Evolutionary conservation across 37 sponge, comb jelly and placozoan species (phyloP), one percentile per base, ranked within the genome.

Genomic region (Chondrilla cf. caribensis): DNA sequence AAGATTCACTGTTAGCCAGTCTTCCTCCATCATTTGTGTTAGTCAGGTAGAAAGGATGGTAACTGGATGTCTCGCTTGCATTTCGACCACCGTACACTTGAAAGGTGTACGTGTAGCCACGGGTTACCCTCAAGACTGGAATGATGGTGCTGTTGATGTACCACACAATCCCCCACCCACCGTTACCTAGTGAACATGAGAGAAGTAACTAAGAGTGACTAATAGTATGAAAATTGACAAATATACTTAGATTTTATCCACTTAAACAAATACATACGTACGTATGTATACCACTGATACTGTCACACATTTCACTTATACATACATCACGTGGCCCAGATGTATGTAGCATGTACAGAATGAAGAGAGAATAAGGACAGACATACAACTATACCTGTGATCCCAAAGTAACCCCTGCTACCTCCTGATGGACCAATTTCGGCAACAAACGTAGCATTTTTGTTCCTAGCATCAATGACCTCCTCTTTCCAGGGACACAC

Each of bases 1-100:
- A 37, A 58, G 57, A 76, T 83, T 11, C 38, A 37, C 0, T 79
- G 67, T 71, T 75, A 47, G 15, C 90, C 29, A 31, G 24, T 35
- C 83, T 64, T 39, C 87, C 91, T 51, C 91, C 91, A 44, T 17
- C 24, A 0, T 15, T 29, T 6, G 86, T 82, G 67, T 81, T 58
- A 6, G 86, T 92, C 82, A 92, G 84, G 80, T 92, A 92, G 60
- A 92, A 85, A 26, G 92, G 92, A 84, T 92, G 92, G 67, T 88
- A 88, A 2, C 36, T n/a, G 33, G 77, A 24, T 38, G 85, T 37
- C 17, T 21, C 17, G 41, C 24, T 38, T 38, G 83, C 55, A 28
- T 78, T 54, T 40, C 78, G 71, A 21, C 92, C 92, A 60, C 88
- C 89, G 2, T 83, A 41, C 24, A 84, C 82, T 8, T 66, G 58